phyloP scores from a whole-genome alignment of 2,888 invertebrate genomes.

The Luffia ferchaultella region DNA sequence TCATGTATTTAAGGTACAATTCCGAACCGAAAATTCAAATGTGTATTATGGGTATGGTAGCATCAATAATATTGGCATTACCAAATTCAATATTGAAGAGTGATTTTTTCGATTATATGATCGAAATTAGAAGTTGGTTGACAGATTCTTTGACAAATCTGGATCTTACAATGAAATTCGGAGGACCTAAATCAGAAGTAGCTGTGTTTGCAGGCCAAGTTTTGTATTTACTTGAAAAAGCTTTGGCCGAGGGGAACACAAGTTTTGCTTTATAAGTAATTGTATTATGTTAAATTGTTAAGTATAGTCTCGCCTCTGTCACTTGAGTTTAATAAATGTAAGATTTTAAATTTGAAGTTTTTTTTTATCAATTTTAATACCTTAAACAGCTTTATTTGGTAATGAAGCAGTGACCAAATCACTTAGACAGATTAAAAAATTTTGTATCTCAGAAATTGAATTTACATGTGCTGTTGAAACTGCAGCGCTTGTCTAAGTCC shows the following conservation, averaged over 20 bases:
- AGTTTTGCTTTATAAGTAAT: background rate
- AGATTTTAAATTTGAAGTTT: too few species aligned
- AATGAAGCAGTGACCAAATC: too few species aligned
- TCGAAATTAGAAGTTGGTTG: slow-evolving; percentile 75
- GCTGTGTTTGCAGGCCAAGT: slow-evolving; percentile 70
- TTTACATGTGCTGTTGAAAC: too few species aligned
- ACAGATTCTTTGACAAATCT: slow-evolving; percentile 59
- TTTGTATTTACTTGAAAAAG: slow-evolving; percentile 60
- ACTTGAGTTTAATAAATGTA: too few species aligned
- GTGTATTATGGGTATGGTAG: slow-evolving; percentile 72
- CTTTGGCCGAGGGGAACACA: slow-evolving; percentile 27
- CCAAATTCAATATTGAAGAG: slow-evolving; percentile 63
- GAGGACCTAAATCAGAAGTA: slow-evolving; percentile 72
- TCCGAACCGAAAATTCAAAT: slow-evolving; percentile 71
- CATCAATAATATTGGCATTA: slow-evolving; percentile 69
- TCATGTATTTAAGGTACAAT: slow-evolving; percentile 72
- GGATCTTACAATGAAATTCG: slow-evolving; percentile 47
- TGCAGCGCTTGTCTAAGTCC: too few species aligned
- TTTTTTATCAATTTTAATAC: too few species aligned
- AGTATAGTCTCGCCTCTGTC: too few species aligned
- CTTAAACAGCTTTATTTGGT: too few species aligned
- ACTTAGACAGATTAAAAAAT: too few species aligned
- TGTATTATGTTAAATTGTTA: too few species aligned
- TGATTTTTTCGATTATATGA: slow-evolving; percentile 69
- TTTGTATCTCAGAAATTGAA: too few species aligned